These are phyloP conservation scores for Sesia apiformis DNA, from an alignment of 2,888 invertebrate genomes.

Conservation along the genomic window DNA sequence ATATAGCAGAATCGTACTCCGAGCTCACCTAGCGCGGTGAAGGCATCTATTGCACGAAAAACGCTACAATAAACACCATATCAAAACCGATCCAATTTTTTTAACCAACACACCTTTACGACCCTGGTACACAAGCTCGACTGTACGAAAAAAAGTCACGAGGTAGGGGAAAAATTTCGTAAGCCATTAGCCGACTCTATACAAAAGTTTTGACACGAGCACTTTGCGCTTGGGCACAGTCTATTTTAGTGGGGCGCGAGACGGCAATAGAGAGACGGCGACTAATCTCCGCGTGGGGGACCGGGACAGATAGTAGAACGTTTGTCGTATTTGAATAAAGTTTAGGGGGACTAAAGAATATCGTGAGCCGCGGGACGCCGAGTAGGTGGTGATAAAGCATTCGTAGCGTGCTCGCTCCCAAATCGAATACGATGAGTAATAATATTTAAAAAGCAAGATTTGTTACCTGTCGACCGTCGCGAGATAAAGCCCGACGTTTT, in stretches of 20 bases:
- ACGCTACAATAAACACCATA: constrained; percentile 48
- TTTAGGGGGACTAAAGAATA: constrained; percentile 68
- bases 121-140: constrained; percentile 60
- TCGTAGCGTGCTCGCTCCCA: constrained; percentile 63
- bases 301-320: constrained; percentile 56
- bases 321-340: constrained; percentile 70
- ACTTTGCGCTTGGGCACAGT: constrained; percentile 74
- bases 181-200: constrained; percentile 66
- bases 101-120: constrained; percentile 63
- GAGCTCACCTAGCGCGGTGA: constrained; percentile 55
- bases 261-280: constrained; percentile 41
- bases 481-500: constrained; percentile 64
- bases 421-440: constrained; percentile 74
- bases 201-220: constrained; percentile 73
- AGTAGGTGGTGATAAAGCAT: constrained; percentile 76
- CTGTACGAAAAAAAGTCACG: constrained; percentile 66
- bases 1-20: constrained; percentile 57
- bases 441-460: constrained; percentile 73
- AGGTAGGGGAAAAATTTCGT: constrained; percentile 73
- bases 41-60: constrained; percentile 47
- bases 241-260: constrained; percentile 69
- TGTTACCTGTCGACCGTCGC: constrained; percentile 69
- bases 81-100: constrained; percentile 49
- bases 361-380: constrained; percentile 66
- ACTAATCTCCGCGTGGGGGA: constrained; percentile 44